phyloP scores from a whole-genome alignment of 2,113 vertebrate species.

The Epinephelus moara region DNA sequence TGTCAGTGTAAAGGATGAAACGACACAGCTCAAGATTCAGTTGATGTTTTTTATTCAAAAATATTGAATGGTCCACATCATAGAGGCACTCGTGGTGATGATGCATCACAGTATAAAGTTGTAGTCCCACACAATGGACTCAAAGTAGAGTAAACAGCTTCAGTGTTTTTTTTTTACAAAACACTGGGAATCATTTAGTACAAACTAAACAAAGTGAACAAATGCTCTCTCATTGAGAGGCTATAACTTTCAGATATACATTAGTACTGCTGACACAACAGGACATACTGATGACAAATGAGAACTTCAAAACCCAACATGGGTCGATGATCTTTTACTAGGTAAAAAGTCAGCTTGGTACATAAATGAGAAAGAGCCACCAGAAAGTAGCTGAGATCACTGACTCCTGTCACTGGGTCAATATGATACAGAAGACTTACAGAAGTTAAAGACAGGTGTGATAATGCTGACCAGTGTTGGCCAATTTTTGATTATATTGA shows the following conservation, averaged over 20 bases:
- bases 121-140: slow-evolving; percentile 20
- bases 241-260: slow-evolving; percentile 1
- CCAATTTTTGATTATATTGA: not conserved
- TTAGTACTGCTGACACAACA: slow-evolving; percentile 13
- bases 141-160: slow-evolving; percentile 28
- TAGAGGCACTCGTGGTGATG: slow-evolving; percentile 32
- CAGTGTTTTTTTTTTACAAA: slow-evolving; percentile 26
- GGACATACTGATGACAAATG: slow-evolving; percentile 6
- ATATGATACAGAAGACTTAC: not conserved
- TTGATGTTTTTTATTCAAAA: slow-evolving; percentile 44
- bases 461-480: not conserved
- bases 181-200: slow-evolving; percentile 22
- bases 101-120: slow-evolving; percentile 44
- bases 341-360: slow-evolving; percentile 7
- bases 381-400: not conserved
- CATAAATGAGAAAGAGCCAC: not conserved
- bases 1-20: slow-evolving; percentile 2
- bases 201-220: not conserved
- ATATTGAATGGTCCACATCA: slow-evolving; percentile 26
- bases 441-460: not conserved
- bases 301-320: slow-evolving; percentile 29
- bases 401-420: not conserved
- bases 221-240: slow-evolving; percentile 1
- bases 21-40: not conserved
- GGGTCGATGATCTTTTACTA: slow-evolving; percentile 28